phyloP scores from a whole-genome alignment of 2,888 invertebrate species.

The Plebejus anna region DNA sequence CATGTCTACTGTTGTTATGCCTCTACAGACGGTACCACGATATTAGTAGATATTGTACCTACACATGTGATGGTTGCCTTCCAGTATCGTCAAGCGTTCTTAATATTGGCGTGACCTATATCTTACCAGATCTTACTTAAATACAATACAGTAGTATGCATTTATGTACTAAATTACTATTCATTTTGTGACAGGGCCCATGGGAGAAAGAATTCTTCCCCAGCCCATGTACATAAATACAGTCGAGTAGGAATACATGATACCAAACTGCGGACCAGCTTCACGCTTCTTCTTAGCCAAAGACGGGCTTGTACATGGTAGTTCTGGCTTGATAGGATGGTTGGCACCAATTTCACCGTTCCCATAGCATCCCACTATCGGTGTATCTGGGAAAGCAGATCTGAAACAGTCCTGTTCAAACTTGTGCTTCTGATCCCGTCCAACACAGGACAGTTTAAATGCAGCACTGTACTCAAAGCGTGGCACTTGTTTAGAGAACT shows the following conservation, averaged over 20 bases:
- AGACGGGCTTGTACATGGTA: conserved; percentile 37
- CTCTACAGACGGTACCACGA: no score
- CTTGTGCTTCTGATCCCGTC: conserved; percentile 61
- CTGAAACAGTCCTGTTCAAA: conserved; percentile 63
- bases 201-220: conserved; percentile 53
- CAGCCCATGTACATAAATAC: conserved; percentile 71
- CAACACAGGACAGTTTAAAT: conserved; percentile 68
- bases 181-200: conserved; percentile 30
- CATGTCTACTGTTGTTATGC: no score
- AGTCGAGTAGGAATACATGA: conserved; percentile 69
- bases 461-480: conserved; percentile 63
- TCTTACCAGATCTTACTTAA: not conserved
- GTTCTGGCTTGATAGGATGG: conserved; percentile 47
- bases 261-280: conserved; percentile 48
- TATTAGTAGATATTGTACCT: no score
- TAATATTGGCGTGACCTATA: no score
- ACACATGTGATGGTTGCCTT: no score
- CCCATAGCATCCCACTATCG: conserved; percentile 66
- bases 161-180: not conserved
- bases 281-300: conserved; percentile 45
- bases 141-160: not conserved
- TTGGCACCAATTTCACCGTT: conserved; percentile 69
- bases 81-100: no score
- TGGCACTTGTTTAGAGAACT: conserved; percentile 67
- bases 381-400: conserved; percentile 60